Evolutionary conservation across 2,888 invertebrate genomes (phyloP), one percentile per base, ranked within the genome.

Genomic region (Diogma glabrata): DNA sequence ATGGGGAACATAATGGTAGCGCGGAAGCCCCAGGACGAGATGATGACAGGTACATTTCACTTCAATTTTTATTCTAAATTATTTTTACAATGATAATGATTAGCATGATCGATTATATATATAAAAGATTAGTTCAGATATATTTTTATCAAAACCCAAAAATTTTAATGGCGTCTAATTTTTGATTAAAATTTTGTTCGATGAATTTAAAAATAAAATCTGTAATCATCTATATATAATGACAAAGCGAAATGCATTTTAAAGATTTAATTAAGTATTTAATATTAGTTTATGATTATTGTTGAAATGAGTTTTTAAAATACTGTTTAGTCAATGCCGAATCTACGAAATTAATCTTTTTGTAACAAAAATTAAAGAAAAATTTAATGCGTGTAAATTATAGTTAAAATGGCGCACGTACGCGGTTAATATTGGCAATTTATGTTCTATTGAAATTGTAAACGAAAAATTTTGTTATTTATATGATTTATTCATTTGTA

Each of bases 1-100:
- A 63, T 58, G 67, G 65, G 56, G 62, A 63, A 52, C 54, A 58
- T 49, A 59, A 82, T 71, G 82, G 82, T 60, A 79, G 79, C 70
- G 82, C 82, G 59, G 84, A 84, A 72, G 81, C 81, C 60, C 79
- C 84, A 54, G 82, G 82, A 65, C 82, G 84, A 66, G 86, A 86
- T 74, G 87, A 87, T 72, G 87, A 84, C 77, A 83, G 83, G 84
- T 84, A 81, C 67, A 70, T 63, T 48, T 24, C 16, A 22, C 33
- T 48, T 47, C 33, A 33, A 30, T 22, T 3, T 43, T 22, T 14
- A 3, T 12, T 19, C 17, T 40, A 22, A 43, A 43, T 22, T 22
- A 20, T 43, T 14, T 43, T 22, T 43, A 43, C 43, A 43, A 22
- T 22, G 23, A 43, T 43, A 43, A 43, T 43, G 23, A 43, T 43